These are phyloP conservation scores for Masnerella sp. DNA, from an alignment of 2,888 invertebrate genomes.

Conservation along the genomic window DNA sequence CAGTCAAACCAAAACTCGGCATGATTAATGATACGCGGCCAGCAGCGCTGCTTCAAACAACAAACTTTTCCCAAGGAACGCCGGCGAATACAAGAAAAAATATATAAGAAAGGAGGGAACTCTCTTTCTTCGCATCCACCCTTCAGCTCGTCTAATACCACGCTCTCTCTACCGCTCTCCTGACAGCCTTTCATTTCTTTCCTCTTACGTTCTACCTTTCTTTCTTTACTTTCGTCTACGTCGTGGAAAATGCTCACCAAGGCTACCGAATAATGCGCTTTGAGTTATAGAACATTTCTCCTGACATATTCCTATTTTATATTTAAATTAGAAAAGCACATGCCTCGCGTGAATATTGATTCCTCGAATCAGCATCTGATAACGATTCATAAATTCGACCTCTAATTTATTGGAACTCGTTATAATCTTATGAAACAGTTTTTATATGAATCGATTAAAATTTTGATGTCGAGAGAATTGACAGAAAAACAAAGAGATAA, in stretches of 20 bases:
- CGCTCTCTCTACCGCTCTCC: conserved; percentile 68
- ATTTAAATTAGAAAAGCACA: too few relatives aligned
- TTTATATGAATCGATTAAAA: too few relatives aligned
- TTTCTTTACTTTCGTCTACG: conserved; percentile 54
- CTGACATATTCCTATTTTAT: conserved; percentile 22
- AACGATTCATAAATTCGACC: too few relatives aligned
- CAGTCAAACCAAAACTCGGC: conserved; percentile 79
- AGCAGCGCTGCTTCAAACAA: conserved; percentile 81
- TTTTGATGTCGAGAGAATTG: too few relatives aligned
- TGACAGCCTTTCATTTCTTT: conserved; percentile 75
- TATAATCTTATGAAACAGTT: too few relatives aligned
- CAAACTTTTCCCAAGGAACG: conserved; percentile 82
- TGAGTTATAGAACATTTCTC: conserved; percentile 37
- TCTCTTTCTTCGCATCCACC: conserved; percentile 77
- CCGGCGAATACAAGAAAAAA: conserved; percentile 74
- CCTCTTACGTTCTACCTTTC: conserved; percentile 64
- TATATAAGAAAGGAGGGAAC: conserved; percentile 77
- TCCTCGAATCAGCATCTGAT: too few relatives aligned
- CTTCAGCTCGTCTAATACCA: conserved; percentile 76
- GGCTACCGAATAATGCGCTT: conserved; percentile 40
- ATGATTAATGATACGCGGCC: conserved; percentile 80
- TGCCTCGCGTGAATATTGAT: too few relatives aligned
- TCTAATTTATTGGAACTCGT: too few relatives aligned
- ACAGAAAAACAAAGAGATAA: too few relatives aligned
- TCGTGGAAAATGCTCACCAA: conserved; percentile 50